Conservation (phyloP, 2,113 vertebrate species). For the Tragelaphus buxtoni region DNA sequence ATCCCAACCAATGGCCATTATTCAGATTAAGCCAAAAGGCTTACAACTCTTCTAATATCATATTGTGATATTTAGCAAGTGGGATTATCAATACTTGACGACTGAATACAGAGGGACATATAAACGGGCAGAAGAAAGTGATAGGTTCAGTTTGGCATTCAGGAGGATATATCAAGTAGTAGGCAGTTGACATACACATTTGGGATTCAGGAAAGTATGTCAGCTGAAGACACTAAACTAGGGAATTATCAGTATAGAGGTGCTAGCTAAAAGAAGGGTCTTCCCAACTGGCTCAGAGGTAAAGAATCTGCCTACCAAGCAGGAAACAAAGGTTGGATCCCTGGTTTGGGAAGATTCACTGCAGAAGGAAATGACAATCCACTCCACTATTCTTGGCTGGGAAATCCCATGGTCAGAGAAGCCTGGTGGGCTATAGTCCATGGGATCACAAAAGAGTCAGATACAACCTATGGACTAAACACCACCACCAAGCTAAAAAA, state of each 20-base stretch:
- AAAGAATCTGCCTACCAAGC: neutral
- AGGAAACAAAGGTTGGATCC: neutral
- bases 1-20: neutral
- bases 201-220: neutral
- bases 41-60: neutral
- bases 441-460: neutral
- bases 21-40: neutral
- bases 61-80: neutral
- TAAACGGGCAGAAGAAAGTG: neutral
- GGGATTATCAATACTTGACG: neutral
- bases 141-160: neutral
- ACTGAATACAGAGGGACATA: neutral
- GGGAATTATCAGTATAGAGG: neutral
- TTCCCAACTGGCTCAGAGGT: neutral
- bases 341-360: neutral
- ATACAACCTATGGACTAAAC: neutral
- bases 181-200: neutral
- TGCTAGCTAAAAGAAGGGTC: neutral
- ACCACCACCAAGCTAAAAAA: neutral
- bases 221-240: neutral
- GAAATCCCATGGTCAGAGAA: neutral
- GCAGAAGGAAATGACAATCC: neutral
- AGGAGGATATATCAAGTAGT: neutral
- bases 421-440: neutral
- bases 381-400: neutral